Evolutionary conservation across 2,888 invertebrate species (phyloP).

Genomic region (Protonemura montana): DNA sequence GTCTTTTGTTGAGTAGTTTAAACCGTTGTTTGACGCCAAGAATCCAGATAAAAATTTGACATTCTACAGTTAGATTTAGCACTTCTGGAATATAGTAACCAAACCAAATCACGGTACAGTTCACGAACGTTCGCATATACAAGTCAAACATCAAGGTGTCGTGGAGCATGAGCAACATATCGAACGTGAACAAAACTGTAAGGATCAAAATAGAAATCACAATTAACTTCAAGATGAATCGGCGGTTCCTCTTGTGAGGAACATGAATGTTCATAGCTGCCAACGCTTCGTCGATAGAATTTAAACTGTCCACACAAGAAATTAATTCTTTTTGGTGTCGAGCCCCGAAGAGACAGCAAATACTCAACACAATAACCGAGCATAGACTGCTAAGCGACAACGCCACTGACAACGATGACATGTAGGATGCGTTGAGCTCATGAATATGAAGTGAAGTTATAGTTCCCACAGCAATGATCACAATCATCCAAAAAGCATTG

Average conservation of each 20-base stretch:
- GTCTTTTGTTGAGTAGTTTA: neutral
- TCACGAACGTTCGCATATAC: neutral
- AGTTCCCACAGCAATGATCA: neutral
- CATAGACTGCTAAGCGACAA: neutral
- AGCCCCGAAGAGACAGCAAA: neutral
- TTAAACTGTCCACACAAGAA: neutral
- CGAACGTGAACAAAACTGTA: neutral
- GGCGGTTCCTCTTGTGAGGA: neutral
- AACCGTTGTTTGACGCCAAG: neutral
- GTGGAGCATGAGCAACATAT: neutral
- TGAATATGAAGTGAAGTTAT: neutral
- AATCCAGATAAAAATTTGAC: neutral
- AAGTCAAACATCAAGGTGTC: neutral
- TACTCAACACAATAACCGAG: neutral
- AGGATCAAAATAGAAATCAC: neutral
- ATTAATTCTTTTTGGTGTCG: neutral
- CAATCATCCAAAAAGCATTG: neutral
- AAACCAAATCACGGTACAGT: neutral
- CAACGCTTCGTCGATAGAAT: neutral
- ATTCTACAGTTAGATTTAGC: neutral
- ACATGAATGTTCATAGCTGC: neutral
- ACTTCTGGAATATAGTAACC: neutral
- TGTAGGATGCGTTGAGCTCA: neutral
- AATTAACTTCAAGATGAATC: neutral
- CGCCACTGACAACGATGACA: neutral